These are phyloP conservation scores for Merops nubicus DNA, from an alignment of 2,113 vertebrate genomes.

Conservation along the genomic window DNA sequence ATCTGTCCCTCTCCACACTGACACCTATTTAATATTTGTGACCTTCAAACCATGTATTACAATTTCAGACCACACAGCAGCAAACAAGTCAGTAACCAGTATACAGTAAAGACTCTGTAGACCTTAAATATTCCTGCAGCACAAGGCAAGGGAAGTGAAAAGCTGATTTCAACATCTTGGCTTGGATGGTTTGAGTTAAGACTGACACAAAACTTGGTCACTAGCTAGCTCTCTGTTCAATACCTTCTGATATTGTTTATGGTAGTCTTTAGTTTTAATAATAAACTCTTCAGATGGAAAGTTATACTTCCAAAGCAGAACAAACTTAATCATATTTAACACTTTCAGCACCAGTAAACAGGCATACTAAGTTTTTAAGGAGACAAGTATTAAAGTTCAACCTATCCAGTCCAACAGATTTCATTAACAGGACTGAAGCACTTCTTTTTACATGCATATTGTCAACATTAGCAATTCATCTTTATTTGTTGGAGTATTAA, in stretches of 20 bases:
- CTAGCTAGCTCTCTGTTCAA: not conserved
- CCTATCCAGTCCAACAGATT: not conserved
- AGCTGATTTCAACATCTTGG: not conserved
- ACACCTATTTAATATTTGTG: not conserved
- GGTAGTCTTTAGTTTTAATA: not conserved
- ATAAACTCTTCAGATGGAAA: not conserved
- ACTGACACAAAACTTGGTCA: no score
- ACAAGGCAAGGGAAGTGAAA: not conserved
- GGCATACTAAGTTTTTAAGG: not conserved
- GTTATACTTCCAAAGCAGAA: not conserved
- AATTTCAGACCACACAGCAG: not conserved
- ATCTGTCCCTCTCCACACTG: not conserved
- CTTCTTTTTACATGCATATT: not conserved
- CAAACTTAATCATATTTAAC: not conserved
- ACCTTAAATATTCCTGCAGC: not conserved
- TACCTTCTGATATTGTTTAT: not conserved
- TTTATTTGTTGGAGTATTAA: not conserved
- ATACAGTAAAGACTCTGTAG: not conserved
- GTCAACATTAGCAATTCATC: not conserved
- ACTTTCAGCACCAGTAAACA: not conserved
- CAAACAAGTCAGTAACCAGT: not conserved
- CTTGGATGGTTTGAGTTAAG: not conserved
- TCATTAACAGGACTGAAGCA: not conserved
- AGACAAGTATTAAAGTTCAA: not conserved
- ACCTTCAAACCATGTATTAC: not conserved